These are phyloP conservation scores for Octodon degus DNA, from an alignment of 2,113 vertebrate species.

Conservation along the genomic window DNA sequence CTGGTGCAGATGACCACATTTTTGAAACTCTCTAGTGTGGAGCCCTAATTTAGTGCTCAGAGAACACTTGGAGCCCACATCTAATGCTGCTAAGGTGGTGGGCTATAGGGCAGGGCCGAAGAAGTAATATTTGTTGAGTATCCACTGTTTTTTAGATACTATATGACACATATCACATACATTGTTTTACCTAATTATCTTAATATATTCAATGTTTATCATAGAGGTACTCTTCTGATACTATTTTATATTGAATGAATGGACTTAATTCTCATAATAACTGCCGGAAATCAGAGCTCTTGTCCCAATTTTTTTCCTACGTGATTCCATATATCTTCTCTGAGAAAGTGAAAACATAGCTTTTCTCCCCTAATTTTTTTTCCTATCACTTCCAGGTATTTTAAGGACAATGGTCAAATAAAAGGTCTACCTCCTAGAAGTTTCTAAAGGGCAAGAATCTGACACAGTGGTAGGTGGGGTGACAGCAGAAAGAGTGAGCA, in stretches of 20 bases:
- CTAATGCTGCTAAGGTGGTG: not conserved
- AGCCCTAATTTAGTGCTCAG: not conserved
- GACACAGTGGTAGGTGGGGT: not conserved
- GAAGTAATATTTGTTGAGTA: not conserved
- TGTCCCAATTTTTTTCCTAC: not conserved
- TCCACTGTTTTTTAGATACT: not conserved
- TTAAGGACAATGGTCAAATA: not conserved
- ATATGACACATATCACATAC: not conserved
- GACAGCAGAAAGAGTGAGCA: not conserved
- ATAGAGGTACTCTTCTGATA: not conserved
- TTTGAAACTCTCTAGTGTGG: conserved; percentile 25
- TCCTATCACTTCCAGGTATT: not conserved
- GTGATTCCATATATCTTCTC: not conserved
- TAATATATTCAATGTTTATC: not conserved
- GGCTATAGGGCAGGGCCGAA: not conserved
- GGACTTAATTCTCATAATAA: not conserved
- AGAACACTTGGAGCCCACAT: not conserved
- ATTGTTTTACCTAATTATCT: not conserved
- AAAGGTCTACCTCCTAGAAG: not conserved
- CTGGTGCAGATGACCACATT: not conserved
- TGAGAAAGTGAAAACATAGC: not conserved
- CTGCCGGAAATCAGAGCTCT: not conserved
- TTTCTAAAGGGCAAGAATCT: not conserved
- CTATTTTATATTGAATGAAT: not conserved
- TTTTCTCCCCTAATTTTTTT: not conserved